These are phyloP conservation scores for Morpho achilles DNA, from an alignment of 2,888 invertebrate genomes.

Conservation along the genomic window DNA sequence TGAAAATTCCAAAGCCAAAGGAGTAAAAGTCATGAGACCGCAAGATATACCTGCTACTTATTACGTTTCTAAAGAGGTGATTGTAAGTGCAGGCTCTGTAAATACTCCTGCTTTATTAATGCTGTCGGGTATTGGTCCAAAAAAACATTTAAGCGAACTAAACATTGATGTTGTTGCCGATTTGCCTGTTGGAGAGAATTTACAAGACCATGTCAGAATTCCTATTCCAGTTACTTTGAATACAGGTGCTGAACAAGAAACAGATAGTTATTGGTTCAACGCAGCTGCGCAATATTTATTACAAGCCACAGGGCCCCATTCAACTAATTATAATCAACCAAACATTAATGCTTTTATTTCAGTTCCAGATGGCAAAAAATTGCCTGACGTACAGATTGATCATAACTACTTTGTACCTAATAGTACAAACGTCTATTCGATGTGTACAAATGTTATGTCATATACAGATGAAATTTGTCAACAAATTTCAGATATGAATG, in stretches of 20 bases:
- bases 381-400: conserved; percentile 68
- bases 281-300: conserved; percentile 60
- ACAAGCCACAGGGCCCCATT: conserved; percentile 57
- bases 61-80: conserved; percentile 54
- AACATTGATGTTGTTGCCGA: conserved; percentile 47
- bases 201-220: conserved; percentile 71
- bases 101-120: conserved; percentile 61
- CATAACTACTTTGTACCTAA: conserved; percentile 66
- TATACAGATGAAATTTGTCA: conserved; percentile 56
- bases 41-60: conserved; percentile 43
- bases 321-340: conserved; percentile 65
- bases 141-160: conserved; percentile 44
- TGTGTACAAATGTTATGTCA: conserved; percentile 51
- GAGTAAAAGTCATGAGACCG: conserved; percentile 45
- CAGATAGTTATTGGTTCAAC: conserved; percentile 52
- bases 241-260: conserved; percentile 48
- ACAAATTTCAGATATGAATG: conserved; percentile 54
- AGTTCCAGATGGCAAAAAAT: conserved; percentile 42
- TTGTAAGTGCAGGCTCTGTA: conserved; percentile 59
- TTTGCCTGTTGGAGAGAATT: conserved; percentile 64
- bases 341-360: conserved; percentile 66
- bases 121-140: conserved; percentile 63
- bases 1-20: conserved; percentile 41
- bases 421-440: conserved; percentile 51
- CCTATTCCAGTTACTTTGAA: conserved; percentile 57